phyloP scores from a whole-genome alignment of 1,140 invertebrate genomes.

The Drosophila bifasciata region DNA sequence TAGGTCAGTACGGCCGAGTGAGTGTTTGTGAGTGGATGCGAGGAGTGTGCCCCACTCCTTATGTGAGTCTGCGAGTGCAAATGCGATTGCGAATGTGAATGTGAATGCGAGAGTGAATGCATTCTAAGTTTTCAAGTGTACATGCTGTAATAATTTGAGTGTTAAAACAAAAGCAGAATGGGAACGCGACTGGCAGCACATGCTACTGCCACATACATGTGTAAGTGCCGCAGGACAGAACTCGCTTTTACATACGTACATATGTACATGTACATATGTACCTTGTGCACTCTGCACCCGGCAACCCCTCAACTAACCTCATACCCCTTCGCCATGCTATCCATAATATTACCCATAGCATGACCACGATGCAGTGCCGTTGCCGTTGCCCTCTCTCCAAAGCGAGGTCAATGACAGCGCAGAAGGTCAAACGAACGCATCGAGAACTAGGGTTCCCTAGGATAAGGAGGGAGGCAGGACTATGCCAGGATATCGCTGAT shows the following conservation, averaged over 20 bases:
- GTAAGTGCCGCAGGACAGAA: conserved; percentile 41
- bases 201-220: conserved; percentile 3
- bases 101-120: conserved; percentile 29
- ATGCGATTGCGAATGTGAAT: conserved; percentile 12
- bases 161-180: conserved; percentile 48
- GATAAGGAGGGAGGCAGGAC: conserved; percentile 26
- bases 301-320: conserved; percentile 1
- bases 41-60: conserved; percentile 18
- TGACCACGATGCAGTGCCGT: conserved; percentile 59
- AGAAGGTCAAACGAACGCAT: conserved; percentile 71
- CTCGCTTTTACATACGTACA: conserved; percentile 8
- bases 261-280: no score
- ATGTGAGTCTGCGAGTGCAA: conserved; percentile 5
- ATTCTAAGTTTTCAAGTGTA: conserved; percentile 66
- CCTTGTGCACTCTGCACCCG: conserved; percentile 48
- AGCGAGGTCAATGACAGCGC: conserved; percentile 78
- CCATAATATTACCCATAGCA: background rate
- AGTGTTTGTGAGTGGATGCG: conserved; percentile 48
- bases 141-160: conserved; percentile 50
- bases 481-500: conserved; percentile 63
- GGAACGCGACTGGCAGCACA: conserved; percentile 25
- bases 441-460: background rate
- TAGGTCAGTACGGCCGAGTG: conserved; percentile 77
- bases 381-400: conserved; percentile 28
- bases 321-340: conserved; percentile 5